Base-by-base conservation (phyloP, 1,140 invertebrate genomes). In the Microplitis demolitor region DNA sequence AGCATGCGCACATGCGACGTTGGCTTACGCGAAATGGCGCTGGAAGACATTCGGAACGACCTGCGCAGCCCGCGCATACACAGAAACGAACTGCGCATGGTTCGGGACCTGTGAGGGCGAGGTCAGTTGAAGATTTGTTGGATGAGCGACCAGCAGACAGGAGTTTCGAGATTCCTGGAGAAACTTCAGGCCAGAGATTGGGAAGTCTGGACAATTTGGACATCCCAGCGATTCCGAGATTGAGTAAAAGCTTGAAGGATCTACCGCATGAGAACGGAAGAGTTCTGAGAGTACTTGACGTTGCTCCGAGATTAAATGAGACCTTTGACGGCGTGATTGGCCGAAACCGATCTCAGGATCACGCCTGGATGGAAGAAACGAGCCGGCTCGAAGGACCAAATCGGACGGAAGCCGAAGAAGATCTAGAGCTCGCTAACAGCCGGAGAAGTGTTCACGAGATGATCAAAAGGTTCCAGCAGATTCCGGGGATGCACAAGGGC, bases 1-100 rank as follows among this genome's bases (percentile, higher is more conserved):
- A 91, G 58, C 89, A 92, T 62, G 83, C 89, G 56, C 90, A 92
- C 76, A 86, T 95, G 33, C 91, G 93, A 74, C 91, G 93, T 70
- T 93, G 91, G 88, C 76, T 93, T 6, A 88, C 87, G 4, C 81
- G 91, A 66, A 89, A 89, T 9, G 89, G 88, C 4, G 87, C 89
- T 74, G 90, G 88, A 51, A 86, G 91, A 69, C 88, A 88, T 37
- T 91, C 89, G 45, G 91, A 90, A 78, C 87, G 89, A 76, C 87
- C 88, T 14, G 86, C 58, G 0, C 51, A 76, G 33, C 31, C 56
- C 16, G 76, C 77, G 24, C 67, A 73, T 4, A 72, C 76, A 2
- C 56, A 56, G 50, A 13, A 24, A 24, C 24, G 24, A 24, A 24
- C 24, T 24, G 24, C 24, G 24, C 24, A 24, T 24, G 24, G 24